Evolutionary conservation across 1,140 invertebrate species (phyloP).

Genomic region (Monomorium pharaonis): DNA sequence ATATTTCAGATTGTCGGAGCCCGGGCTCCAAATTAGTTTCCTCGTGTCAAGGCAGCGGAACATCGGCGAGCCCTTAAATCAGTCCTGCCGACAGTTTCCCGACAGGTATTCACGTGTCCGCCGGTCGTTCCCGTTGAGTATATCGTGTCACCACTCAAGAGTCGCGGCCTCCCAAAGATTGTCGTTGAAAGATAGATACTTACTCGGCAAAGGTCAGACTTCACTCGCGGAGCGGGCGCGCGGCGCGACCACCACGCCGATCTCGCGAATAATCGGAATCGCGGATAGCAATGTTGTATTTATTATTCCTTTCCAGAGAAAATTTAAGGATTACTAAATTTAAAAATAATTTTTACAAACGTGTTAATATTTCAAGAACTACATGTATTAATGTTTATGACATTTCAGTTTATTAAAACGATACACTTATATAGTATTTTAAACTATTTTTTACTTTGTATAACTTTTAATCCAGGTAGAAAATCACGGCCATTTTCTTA

Average conservation of each 20-base stretch:
- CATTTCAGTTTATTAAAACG: too few relatives aligned
- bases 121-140: too few relatives aligned
- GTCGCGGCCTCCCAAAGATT: slow-evolving; percentile 13
- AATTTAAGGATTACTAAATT: too few relatives aligned
- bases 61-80: slow-evolving; percentile 55
- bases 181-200: slow-evolving; percentile 17
- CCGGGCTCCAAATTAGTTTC: slow-evolving; percentile 57
- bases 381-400: too few relatives aligned
- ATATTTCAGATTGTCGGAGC: slow-evolving; percentile 58
- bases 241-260: background rate
- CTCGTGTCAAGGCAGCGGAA: slow-evolving; percentile 52
- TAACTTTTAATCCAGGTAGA: too few relatives aligned
- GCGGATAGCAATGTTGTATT: background rate
- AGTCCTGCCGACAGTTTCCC: slow-evolving; percentile 49
- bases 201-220: background rate
- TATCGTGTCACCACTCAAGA: slow-evolving; percentile 40
- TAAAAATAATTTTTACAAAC: too few relatives aligned
- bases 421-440: too few relatives aligned
- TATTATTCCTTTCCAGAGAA: too few relatives aligned
- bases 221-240: background rate
- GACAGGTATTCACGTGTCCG: slow-evolving; percentile 50
- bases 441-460: too few relatives aligned
- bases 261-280: background rate
- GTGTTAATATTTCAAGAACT: too few relatives aligned
- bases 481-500: too few relatives aligned